Base-by-base conservation (phyloP, 2,888 invertebrate genomes). In the Euzetes globulus region DNA sequence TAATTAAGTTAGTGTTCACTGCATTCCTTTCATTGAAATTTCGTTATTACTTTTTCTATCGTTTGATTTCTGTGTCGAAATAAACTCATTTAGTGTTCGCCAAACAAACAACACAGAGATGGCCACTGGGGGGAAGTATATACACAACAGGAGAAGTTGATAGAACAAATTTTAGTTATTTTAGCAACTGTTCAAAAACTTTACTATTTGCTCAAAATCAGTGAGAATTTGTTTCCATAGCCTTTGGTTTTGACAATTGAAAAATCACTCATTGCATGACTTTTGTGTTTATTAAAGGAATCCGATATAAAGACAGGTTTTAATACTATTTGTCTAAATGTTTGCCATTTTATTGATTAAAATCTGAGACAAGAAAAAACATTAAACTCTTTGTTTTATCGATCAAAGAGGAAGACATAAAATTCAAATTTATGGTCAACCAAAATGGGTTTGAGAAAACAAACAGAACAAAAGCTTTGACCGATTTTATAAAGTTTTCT, bases 1-100 rank as follows among this genome's bases (percentile, higher is more conserved):
- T 68, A 68, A 68, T 68, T 41, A 68, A 68, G 68, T 68, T 45
- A 45, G 45, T 45, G 37, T 45, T 63, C n/a, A 55, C 4, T 5
- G 25, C 5, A 15, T 5, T 17, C 33, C 29, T 29, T 63, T 63
- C 33, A 33, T 29, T 63, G 63, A 2, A 6, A 52, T 25, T 63
- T 63, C 29, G 33, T 29, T 63, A 15, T 63, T 29, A 63, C 11
- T n/a, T 33, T 33, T 25, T 13, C 22, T 58, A 22, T 47, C 33
- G 33, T 33, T 33, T 33, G 33, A 33, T 33, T 33, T 33, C n/a
- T 33, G 33, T 33, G 33, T 33, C 33, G 33, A 33, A 33, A 33
- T 33, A 17, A 47, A 47, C n/a, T 13, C n/a, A 47, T 47, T 47
- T 47, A 47, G 13, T 47, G 47, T 47, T 47, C n/a, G 47, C 3